Conservation (phyloP, 1,140 invertebrate species). For the Drosophila erecta region DNA sequence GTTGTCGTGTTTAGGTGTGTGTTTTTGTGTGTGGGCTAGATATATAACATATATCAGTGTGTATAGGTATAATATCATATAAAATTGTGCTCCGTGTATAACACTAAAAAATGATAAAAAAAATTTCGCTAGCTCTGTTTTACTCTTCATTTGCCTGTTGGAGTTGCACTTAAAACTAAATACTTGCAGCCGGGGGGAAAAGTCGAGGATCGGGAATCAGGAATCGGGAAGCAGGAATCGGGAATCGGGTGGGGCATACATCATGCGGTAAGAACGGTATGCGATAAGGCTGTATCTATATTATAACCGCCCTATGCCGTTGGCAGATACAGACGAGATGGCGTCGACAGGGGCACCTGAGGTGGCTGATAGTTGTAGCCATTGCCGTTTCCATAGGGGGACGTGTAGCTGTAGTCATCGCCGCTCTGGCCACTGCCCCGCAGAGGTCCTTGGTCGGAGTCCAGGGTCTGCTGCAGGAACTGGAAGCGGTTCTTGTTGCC, state of each 20-base stretch:
- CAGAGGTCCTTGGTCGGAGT: conserved; percentile 61
- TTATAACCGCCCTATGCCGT: conserved; percentile 57
- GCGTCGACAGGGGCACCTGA: conserved; percentile 41
- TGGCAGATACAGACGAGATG: conserved; percentile 72
- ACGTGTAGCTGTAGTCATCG: conserved; percentile 75
- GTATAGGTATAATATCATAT: conserved; percentile 51
- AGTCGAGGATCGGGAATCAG: conserved; percentile 9
- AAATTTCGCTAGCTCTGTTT: conserved; percentile 54
- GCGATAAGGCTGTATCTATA: too few species aligned
- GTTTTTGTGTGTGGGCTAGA: conserved; percentile 12
- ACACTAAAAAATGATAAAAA: conserved; percentile 79
- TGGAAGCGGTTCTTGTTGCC: conserved; percentile 82
- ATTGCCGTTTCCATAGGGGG: conserved; percentile 16
- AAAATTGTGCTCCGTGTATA: conserved; percentile 63
- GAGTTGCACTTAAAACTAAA: conserved; percentile 71
- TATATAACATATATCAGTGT: conserved; percentile 43
- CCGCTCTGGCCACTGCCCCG: conserved; percentile 77
- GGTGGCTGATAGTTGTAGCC: conserved; percentile 70
- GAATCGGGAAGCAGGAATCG: neutral
- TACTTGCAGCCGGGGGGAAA: conserved; percentile 64
- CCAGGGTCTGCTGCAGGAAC: conserved; percentile 76
- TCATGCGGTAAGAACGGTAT: too few species aligned
- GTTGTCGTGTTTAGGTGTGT: conserved; percentile 14
- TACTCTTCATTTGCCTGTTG: conserved; percentile 31
- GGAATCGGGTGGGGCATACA: neutral